These are phyloP conservation scores for Cynodonichthys magdalenae DNA, from an alignment of 2,797 vertebrate genomes.

Conservation along the genomic window DNA sequence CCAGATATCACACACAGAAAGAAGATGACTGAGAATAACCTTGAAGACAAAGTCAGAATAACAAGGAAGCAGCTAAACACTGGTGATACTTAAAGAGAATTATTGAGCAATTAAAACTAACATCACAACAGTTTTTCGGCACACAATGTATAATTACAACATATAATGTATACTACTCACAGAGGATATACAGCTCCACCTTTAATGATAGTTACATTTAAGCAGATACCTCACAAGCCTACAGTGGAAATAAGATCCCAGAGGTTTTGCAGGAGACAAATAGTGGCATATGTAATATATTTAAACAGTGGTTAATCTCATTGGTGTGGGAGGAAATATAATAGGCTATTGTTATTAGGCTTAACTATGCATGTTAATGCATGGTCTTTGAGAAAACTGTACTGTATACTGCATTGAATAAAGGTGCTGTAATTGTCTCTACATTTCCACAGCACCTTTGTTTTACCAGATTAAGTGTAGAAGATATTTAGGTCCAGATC, in stretches of 20 bases:
- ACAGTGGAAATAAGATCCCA: constrained; percentile 32
- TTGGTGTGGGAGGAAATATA: constrained; percentile 38
- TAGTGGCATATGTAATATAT: constrained; percentile 35
- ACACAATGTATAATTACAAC: constrained; percentile 48
- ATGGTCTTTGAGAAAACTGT: constrained; percentile 38
- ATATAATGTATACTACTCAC: constrained; percentile 17
- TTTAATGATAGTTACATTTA: constrained; percentile 53
- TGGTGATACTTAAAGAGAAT: constrained; percentile 54
- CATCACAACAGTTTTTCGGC: constrained; percentile 24
- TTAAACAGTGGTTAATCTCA: constrained; percentile 44
- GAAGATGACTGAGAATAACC: constrained; percentile 61
- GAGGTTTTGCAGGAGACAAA: constrained; percentile 35
- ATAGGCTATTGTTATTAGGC: constrained; percentile 47
- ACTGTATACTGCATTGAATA: constrained; percentile 13
- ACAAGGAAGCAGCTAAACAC: constrained; percentile 57
- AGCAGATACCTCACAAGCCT: constrained; percentile 32
- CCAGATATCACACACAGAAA: constrained; percentile 27
- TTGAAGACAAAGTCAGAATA: constrained; percentile 57
- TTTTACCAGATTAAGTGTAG: constrained; percentile 11
- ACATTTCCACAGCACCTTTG: background rate
- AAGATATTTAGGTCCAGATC: too few relatives aligned
- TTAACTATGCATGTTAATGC: constrained; percentile 42
- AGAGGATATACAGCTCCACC: constrained; percentile 24
- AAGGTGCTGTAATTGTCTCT: constrained; percentile 12
- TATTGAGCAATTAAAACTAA: constrained; percentile 58